Percentiles rank a stretch among this genome's conserved stretches.
These are phyloP conservation scores for Aphelocoma californica DNA, from an alignment of 2,797 vertebrate species.

Conservation along the genomic window DNA sequence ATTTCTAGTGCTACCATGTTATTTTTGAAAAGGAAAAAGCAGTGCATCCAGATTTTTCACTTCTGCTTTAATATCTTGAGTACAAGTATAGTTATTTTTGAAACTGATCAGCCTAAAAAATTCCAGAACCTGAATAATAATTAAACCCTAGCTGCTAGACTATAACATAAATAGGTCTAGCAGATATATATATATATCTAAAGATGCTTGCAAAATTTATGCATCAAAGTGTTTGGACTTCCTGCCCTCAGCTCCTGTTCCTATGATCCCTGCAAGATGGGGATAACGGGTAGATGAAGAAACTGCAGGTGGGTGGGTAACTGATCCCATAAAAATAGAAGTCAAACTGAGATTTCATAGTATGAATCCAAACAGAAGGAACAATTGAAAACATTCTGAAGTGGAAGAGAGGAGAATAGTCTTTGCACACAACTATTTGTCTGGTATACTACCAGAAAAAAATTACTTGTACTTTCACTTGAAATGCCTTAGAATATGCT, in stretches of 20 bases:
- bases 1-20: neutral
- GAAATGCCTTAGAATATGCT: neutral
- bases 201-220: neutral
- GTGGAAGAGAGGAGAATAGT: rapidly evolving
- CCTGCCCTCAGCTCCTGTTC: neutral
- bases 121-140: neutral
- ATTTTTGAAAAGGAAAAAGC: neutral
- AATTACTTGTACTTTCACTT: neutral
- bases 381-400: neutral
- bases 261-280: neutral
- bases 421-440: neutral
- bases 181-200: neutral
- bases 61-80: neutral
- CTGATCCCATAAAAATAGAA: neutral
- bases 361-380: neutral
- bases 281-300: neutral
- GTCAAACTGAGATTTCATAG: neutral
- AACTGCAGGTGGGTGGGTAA: neutral
- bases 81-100: neutral
- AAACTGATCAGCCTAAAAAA: neutral
- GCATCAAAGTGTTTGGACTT: neutral
- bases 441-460: neutral
- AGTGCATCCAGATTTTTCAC: neutral
- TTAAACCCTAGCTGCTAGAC: neutral
- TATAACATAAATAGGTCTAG: neutral